phyloP scores from a whole-genome alignment of 2,113 vertebrate genomes.

The Channa argus region DNA sequence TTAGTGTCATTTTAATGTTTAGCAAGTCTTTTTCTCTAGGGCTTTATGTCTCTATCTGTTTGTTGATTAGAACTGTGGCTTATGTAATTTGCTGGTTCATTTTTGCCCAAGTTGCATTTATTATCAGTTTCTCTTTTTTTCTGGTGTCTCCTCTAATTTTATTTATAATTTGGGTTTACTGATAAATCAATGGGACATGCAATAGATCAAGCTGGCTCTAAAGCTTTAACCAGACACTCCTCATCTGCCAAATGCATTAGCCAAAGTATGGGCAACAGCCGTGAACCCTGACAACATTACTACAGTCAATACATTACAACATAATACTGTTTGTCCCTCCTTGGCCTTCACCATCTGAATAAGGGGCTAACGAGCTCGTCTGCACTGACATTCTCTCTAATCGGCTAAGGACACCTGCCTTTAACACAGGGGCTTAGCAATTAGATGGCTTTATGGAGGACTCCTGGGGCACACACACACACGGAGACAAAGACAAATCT shows the following conservation, averaged over 20 bases:
- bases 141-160: too few species aligned
- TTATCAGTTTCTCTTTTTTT: too few species aligned
- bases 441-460: constrained; percentile 44
- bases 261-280: neutral
- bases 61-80: too few species aligned
- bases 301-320: neutral
- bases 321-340: constrained; percentile 7
- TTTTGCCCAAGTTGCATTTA: too few species aligned
- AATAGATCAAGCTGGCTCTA: neutral
- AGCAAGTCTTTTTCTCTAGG: too few species aligned
- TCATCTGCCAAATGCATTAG: too few species aligned
- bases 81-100: too few species aligned
- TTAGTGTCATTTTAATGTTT: too few species aligned
- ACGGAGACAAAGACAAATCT: neutral
- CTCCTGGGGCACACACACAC: neutral
- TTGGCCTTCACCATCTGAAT: constrained; percentile 3
- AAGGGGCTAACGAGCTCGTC: constrained; percentile 14
- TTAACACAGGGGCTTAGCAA: constrained; percentile 56
- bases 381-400: constrained; percentile 30
- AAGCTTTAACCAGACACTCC: neutral
- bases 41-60: too few species aligned
- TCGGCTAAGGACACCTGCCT: constrained; percentile 38
- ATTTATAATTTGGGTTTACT: too few species aligned
- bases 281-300: neutral
- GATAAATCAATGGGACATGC: too few species aligned